Base-by-base conservation (phyloP, 2,888 invertebrate species). In the Apotomis capreana region DNA sequence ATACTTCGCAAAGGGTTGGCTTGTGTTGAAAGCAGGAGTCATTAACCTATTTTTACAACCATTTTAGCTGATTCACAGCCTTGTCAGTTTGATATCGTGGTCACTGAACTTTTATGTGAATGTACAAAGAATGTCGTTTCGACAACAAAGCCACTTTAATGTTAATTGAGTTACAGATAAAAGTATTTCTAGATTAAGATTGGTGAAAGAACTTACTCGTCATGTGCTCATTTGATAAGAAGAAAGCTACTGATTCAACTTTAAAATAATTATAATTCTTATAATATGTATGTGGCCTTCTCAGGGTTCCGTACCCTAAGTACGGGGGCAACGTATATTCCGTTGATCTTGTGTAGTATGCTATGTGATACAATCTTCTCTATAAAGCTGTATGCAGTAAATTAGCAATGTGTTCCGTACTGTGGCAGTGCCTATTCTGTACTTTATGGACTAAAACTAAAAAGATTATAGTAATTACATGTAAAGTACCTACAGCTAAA, bases 11-110 rank as follows among this genome's bases (percentile, higher is more conserved):
- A 74, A 73, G 60, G 70, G 74, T 78, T 81, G 81, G 40, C 6
- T 84, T 80, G 80, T 79, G 82, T 83, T 79, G 81, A 83, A 86
- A 84, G 80, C 5, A 78, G 81, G 81, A 84, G 86, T 88, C 87
- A 86, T 89, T 90, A 88, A 87, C 88, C 90, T 80, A 89, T 82
- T 88, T 90, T 82, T 83, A 84, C 81, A 81, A 83, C 78, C 89
- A 89, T 89, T 87, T 89, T 86, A 86, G 85, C 80, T 77, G 81
- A 84, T 84, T 87, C 87, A 86, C 73, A 69, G 78, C 78, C 80
- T 80, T 83, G 81, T 84, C 69, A 65, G 62, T 26, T 40, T 54
- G 73, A 77, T 76, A 76, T 79, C 73, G 74, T 49, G 60, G 74
- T 64, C 72, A 73, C 71, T 76, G 77, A 77, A 77, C 78, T 78